Evolutionary conservation across 2,113 vertebrate genomes (phyloP), one percentile per base, ranked within the genome.

Genomic region (Anguilla japonica): DNA sequence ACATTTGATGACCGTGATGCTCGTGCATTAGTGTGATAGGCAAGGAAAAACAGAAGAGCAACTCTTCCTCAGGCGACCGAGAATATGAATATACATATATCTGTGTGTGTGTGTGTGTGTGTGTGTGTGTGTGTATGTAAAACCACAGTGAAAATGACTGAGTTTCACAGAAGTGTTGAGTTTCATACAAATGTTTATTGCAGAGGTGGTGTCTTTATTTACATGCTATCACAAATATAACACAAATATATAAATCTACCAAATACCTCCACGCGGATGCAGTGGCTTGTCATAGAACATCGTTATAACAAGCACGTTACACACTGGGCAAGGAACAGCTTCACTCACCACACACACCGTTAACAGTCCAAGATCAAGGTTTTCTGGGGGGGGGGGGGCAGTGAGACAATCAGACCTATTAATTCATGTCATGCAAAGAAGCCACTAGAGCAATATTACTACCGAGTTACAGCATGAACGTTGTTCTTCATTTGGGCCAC

Each of bases 121-220:
- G 34, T 34, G 34, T 34, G 34, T 34, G 34, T 34, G 34, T 34
- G 34, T 34, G 34, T 34, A 34, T 34, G 34, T 34, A 34, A 34
- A 34, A 34, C 34, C 34, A 34, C 34, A 34, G 34, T 34, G 34
- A 34, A 34, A 34, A 34, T 34, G 34, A 34, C 1, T 34, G 34
- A 34, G 34, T 34, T 34, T 34, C 16, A 67, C 11, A 53, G 50
- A 53, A 15, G 40, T 50, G 15, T 57, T 87, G 18, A n/a, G 57
- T 95, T 97, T 97, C 91, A 92, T 98, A 97, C 90, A 98, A 98
- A 97, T 95, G 94, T 99, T 99, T 98, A 98, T 98, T 99, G 96
- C 95, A 96, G 95, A 96, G 96, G 94, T 95, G 94, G 93, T 97
- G 96, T 95, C 92, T 15, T 95, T 96, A 97, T 99, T 96, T 98